Base-by-base conservation (phyloP, 2,113 vertebrate species). In the Aptenodytes patagonicus region DNA sequence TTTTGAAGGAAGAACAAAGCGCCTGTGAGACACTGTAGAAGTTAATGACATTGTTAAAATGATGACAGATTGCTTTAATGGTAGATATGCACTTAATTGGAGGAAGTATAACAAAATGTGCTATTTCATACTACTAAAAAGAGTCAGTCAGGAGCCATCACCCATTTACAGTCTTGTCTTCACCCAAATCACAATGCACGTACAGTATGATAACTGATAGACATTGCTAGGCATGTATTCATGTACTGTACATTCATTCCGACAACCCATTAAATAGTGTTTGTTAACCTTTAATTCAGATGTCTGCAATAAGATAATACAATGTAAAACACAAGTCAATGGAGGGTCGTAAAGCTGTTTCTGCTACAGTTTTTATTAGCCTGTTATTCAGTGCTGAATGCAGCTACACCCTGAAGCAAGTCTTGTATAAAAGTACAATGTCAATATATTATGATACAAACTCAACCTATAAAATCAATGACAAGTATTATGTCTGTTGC, bases 251-350 rank as follows among this genome's bases (percentile, higher is more conserved):
- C 95, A 93, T 97, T 98, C 95, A 95, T 97, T 93, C 93, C 97
- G 94, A 98, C 95, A 98, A 97, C 92, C 94, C 95, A 97, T 98
- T 98, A 98, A 98, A 97, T 92, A 97, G 96, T 98, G 96, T 98
- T 98, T 98, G 97, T 98, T 98, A 98, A 98, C 98, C 97, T 98
- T 98, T 98, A 98, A 98, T 98, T 98, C 98, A 97, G 94, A 97
- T 96, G 98, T 98, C 98, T 98, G 90, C 92, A 92, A 91, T 97
- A 98, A 98, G 97, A 98, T 98, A 98, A 98, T 97, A 97, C 96
- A 97, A 98, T 98, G 95, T 97, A 98, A 98, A 98, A 98, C 97
- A 97, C 97, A 97, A 98, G 97, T 98, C 98, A 98, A 79, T 93
- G 93, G 98, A 98, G 97, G 97, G 95, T 96, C 72, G 14, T 98